phyloP scores from a whole-genome alignment of 2,113 vertebrate species.

The Prietella phreatophila region DNA sequence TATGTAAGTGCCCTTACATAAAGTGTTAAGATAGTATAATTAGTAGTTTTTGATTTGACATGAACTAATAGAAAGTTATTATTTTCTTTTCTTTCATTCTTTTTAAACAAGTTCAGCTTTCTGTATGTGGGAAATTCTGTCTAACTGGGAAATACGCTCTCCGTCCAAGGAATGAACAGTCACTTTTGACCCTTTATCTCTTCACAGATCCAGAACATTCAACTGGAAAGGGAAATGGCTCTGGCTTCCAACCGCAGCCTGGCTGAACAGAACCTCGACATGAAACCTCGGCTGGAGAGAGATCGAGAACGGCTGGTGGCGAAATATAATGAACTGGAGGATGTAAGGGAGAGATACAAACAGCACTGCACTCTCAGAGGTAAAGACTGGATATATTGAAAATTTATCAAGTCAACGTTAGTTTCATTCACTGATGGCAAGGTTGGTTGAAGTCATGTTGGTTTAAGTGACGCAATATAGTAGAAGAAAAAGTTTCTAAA shows the following conservation, averaged over 20 bases:
- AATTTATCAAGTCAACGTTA: not conserved
- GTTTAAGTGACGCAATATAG: not conserved
- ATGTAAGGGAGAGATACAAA: constrained; percentile 66
- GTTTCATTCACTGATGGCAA: not conserved
- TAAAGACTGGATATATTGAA: constrained; percentile 16
- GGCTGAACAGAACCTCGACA: constrained; percentile 87
- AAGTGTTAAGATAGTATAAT: not conserved
- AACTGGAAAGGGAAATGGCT: constrained; percentile 92
- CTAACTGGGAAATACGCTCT: not conserved
- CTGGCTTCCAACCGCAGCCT: constrained; percentile 91
- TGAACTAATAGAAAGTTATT: not conserved
- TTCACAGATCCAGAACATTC: constrained; percentile 86
- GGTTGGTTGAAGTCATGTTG: not conserved
- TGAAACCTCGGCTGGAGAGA: constrained; percentile 79
- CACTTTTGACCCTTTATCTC: not conserved
- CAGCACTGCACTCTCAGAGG: constrained; percentile 68
- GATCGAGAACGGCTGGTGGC: constrained; percentile 76
- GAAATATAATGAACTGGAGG: constrained; percentile 82
- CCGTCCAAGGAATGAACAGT: not conserved
- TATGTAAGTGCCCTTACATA: not conserved
- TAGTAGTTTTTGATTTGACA: not conserved
- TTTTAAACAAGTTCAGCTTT: not conserved
- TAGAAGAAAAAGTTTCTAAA: not conserved
- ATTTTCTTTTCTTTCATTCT: not conserved
- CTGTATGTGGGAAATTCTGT: not conserved